Base-by-base conservation (phyloP, 2,888 invertebrate species). In the Dione juno region DNA sequence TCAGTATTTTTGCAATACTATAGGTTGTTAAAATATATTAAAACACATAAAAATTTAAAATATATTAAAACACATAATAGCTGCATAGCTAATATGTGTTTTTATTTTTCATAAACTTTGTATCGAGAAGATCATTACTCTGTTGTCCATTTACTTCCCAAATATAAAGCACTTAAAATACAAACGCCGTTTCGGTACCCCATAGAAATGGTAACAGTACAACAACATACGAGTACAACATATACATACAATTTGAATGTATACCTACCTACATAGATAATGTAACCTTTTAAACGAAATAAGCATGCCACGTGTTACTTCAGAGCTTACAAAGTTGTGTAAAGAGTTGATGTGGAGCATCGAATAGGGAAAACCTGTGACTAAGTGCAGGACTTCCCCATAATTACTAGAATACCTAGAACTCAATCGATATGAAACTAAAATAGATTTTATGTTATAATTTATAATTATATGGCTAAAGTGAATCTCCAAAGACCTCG, bases 361-460 rank as follows among this genome's bases (percentile, higher is more conserved):
- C 48, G 48, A 57, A 58, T 66, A 76, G 85, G 78, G 77, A 83
- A 85, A 80, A 78, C 82, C 86, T 78, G 75, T 86, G 85, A 84
- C 76, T 86, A 84, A 85, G 71, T 41, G 69, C 73, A 73, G 74
- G 70, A 58, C 65, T 74, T 72, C 57, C 74, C 74, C 70, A 43
- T 45, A 54, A 66, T 66, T 72, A 69, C 66, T 70, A 68, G 70
- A 28, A 11, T 73, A 73, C 73, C 70, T 71, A 68, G 68, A 73
- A 73, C 19, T 52, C 21, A 41, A 53, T 68, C 66, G 53, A 61
- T 68, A 28, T 9, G 35, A 50, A 35, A 63, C 1, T n/a, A 43
- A 28, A 37, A 63, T 50, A 63, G 35, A 19, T 37, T 63, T 48
- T 48, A 14, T 59, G 9, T 16, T 10, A 45, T n/a, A n/a, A n/a